These are phyloP conservation scores for Drosophila phalerata DNA, from an alignment of 2,888 invertebrate genomes.

Conservation along the genomic window DNA sequence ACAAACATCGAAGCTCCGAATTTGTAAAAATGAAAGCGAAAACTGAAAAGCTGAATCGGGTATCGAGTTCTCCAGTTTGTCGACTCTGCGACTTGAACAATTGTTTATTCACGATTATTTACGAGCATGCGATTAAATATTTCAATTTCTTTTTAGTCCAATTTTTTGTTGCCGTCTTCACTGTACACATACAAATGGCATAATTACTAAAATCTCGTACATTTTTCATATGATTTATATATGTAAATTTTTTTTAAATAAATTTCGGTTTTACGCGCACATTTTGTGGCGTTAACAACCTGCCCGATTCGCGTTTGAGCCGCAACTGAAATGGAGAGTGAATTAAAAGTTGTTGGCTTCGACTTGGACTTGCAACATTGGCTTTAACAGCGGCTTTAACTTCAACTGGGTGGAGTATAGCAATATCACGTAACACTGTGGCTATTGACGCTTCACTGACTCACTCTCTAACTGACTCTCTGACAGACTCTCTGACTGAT, in stretches of 20 bases:
- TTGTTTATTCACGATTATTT: constrained; percentile 16
- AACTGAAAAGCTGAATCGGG: constrained; percentile 20
- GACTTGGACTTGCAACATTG: constrained; percentile 58
- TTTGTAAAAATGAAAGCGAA: constrained; percentile 71
- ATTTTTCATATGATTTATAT: constrained; percentile 30
- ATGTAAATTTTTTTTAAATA: not conserved
- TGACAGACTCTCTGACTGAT: not conserved
- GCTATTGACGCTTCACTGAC: constrained; percentile 9
- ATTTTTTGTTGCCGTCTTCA: constrained; percentile 1
- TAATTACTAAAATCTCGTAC: constrained; percentile 52
- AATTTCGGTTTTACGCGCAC: constrained; percentile 6
- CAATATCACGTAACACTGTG: constrained; percentile 63
- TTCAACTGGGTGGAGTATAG: constrained; percentile 27
- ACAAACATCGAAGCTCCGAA: constrained; percentile 55
- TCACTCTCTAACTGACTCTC: constrained; percentile 4
- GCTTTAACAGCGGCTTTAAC: not conserved
- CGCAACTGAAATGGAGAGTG: constrained; percentile 73
- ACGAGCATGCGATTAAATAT: constrained; percentile 16
- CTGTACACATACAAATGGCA: constrained; percentile 64
- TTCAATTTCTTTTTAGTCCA: constrained; percentile 34
- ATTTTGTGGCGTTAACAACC: constrained; percentile 45
- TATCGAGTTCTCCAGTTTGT: constrained; percentile 22
- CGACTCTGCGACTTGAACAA: constrained; percentile 12
- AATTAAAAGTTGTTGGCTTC: constrained; percentile 14
- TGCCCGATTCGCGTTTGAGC: constrained; percentile 56